phyloP scores from a whole-genome alignment of 2,888 invertebrate species.

The Molorchus minor region DNA sequence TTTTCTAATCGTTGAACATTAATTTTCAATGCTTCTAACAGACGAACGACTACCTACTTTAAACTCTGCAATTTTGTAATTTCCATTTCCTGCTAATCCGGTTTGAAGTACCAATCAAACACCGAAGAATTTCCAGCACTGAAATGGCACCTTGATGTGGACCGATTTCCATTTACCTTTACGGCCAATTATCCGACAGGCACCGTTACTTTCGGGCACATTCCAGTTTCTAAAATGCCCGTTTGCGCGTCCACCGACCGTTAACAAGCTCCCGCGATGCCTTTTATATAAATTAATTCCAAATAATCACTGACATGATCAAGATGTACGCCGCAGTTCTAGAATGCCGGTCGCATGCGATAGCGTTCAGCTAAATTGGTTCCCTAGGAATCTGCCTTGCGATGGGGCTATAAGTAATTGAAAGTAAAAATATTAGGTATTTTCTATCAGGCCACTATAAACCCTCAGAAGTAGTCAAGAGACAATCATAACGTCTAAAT shows the following conservation, averaged over 20 bases:
- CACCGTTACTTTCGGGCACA: neutral
- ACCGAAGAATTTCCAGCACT: no score
- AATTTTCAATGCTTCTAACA: no score
- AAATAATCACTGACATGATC: constrained; percentile 12
- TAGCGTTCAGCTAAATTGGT: neutral
- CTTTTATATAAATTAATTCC: constrained; percentile 11
- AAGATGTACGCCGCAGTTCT: constrained; percentile 15
- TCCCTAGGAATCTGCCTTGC: neutral
- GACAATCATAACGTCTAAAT: no score
- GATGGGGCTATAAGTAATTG: constrained; percentile 1
- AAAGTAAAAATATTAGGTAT: constrained; percentile 12
- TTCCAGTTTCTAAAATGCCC: neutral
- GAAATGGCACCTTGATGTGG: no score
- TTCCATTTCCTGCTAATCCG: no score
- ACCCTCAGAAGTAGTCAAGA: no score
- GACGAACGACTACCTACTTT: no score
- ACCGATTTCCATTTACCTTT: no score
- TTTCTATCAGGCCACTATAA: no score
- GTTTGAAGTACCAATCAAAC: no score
- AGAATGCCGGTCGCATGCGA: constrained; percentile 2
- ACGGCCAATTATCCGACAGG: neutral
- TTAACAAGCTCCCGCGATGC: neutral
- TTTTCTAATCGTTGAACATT: no score
- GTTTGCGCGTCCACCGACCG: neutral
- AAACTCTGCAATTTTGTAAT: no score